Percentiles rank a stretch among this genome's conserved stretches.
Conservation (phyloP, 2,888 invertebrate genomes). For the Trissolcus japonicus region DNA sequence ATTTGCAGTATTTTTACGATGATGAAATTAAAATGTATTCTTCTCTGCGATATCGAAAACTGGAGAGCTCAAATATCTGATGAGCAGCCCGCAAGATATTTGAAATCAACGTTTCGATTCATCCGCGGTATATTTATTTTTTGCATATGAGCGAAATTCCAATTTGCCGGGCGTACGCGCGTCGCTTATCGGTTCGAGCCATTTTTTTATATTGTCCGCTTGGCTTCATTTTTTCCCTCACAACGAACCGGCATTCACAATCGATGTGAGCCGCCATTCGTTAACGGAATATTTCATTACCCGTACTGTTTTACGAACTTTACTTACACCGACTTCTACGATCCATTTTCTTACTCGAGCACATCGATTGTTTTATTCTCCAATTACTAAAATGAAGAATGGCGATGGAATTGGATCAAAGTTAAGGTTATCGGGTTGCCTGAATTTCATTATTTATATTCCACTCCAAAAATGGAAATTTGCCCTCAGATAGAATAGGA, state of each 20-base stretch:
- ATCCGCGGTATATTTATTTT: slow-evolving; percentile 9
- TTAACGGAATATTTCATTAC: slow-evolving; percentile 40
- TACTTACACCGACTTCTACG: slow-evolving; percentile 31
- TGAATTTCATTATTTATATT: slow-evolving; percentile 1
- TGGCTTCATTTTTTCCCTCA: slow-evolving; percentile 9
- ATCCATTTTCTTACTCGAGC: slow-evolving; percentile 1
- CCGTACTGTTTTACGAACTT: slow-evolving; percentile 35
- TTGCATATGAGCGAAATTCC: slow-evolving; percentile 26
- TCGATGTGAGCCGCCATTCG: slow-evolving; percentile 18
- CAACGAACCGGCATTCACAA: slow-evolving; percentile 26
- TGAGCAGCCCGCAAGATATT: slow-evolving; percentile 13
- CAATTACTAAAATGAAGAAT: slow-evolving; percentile 7
- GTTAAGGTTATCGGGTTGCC: not conserved
- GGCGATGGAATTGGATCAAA: not conserved
- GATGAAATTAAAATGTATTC: too few species aligned
- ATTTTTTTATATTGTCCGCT: slow-evolving; percentile 9
- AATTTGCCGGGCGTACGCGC: slow-evolving; percentile 27
- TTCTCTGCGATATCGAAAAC: too few species aligned
- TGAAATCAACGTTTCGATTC: slow-evolving; percentile 23
- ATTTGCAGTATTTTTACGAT: too few species aligned
- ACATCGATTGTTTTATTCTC: not conserved
- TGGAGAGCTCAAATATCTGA: not conserved
- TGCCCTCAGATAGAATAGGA: not conserved
- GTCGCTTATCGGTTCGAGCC: slow-evolving; percentile 17
- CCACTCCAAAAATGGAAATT: slow-evolving; percentile 2